These are phyloP conservation scores for Drosophila rhopaloa DNA, from an alignment of 1,140 invertebrate species.

Conservation along the genomic window DNA sequence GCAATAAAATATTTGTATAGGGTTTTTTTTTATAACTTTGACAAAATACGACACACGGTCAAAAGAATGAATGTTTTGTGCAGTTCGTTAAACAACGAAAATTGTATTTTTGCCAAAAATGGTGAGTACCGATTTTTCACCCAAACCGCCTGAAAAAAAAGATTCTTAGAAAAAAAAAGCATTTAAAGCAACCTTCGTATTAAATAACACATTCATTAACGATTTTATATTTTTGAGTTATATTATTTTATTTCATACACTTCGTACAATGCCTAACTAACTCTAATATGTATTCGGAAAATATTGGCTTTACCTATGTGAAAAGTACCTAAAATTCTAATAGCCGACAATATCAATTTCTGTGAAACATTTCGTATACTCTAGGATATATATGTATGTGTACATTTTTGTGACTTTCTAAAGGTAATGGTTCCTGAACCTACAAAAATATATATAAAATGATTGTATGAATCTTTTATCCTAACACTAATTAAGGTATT, in stretches of 20 bases:
- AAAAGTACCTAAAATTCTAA: slow-evolving; percentile 54
- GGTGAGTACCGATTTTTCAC: too few species aligned
- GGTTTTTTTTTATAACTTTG: too few species aligned
- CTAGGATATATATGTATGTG: slow-evolving; percentile 43
- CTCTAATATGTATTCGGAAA: slow-evolving; percentile 16
- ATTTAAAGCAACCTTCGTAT: too few species aligned
- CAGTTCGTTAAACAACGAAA: too few species aligned
- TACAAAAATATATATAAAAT: slow-evolving; percentile 68
- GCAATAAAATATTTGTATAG: too few species aligned
- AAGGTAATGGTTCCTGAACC: slow-evolving; percentile 24
- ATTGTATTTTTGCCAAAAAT: too few species aligned
- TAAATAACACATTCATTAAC: too few species aligned
- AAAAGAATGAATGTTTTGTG: too few species aligned
- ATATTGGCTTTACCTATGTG: slow-evolving; percentile 37
- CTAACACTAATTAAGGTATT: slow-evolving; percentile 43
- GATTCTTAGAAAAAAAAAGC: too few species aligned
- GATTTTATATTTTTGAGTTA: not conserved
- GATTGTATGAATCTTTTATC: slow-evolving; percentile 30
- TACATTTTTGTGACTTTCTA: slow-evolving; percentile 41
- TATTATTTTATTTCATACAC: slow-evolving; percentile 44
- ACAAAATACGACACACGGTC: too few species aligned
- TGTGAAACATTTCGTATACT: slow-evolving; percentile 79
- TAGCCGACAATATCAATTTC: slow-evolving; percentile 74
- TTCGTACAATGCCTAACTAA: slow-evolving; percentile 42
- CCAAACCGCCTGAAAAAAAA: too few species aligned